These are phyloP conservation scores for Drosophila nikananu DNA, from an alignment of 1,140 invertebrate species.

Conservation along the genomic window DNA sequence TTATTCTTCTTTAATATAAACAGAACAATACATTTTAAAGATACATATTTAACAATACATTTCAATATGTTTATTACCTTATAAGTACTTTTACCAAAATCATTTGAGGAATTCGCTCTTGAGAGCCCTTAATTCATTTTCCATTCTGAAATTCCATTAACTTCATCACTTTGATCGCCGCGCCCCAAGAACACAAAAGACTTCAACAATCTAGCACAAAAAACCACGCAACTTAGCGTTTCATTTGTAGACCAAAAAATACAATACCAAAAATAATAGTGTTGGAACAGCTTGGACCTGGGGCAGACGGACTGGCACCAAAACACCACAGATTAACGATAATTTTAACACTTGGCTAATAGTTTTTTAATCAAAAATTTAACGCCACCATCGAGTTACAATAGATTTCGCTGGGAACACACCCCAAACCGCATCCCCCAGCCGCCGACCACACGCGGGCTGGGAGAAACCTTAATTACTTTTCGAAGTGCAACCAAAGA, in stretches of 20 bases:
- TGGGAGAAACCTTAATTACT: slow-evolving; percentile 74
- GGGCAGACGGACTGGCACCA: slow-evolving; percentile 73
- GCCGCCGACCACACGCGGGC: slow-evolving; percentile 65
- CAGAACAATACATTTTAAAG: too few species aligned
- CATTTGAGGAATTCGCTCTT: background rate
- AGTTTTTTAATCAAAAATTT: slow-evolving; percentile 83
- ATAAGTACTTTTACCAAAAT: background rate
- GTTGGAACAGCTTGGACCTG: slow-evolving; percentile 42
- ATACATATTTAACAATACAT: background rate
- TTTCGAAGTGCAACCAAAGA: slow-evolving; percentile 74
- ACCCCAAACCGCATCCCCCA: slow-evolving; percentile 29
- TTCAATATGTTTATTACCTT: background rate
- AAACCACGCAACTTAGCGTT: slow-evolving; percentile 57
- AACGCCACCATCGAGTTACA: slow-evolving; percentile 72
- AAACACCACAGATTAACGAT: slow-evolving; percentile 59
- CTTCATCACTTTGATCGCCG: slow-evolving; percentile 38
- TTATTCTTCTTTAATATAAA: too few species aligned
- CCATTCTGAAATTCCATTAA: slow-evolving; percentile 41
- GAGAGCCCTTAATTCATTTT: slow-evolving; percentile 1
- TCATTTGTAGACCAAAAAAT: slow-evolving; percentile 54
- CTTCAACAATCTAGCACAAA: slow-evolving; percentile 45
- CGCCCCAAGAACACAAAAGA: slow-evolving; percentile 58
- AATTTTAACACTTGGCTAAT: slow-evolving; percentile 78
- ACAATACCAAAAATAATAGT: slow-evolving; percentile 42
- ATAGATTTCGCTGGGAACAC: slow-evolving; percentile 50